Evolutionary conservation across 2,113 vertebrate species (phyloP).

Genomic region (Pipra filicauda): DNA sequence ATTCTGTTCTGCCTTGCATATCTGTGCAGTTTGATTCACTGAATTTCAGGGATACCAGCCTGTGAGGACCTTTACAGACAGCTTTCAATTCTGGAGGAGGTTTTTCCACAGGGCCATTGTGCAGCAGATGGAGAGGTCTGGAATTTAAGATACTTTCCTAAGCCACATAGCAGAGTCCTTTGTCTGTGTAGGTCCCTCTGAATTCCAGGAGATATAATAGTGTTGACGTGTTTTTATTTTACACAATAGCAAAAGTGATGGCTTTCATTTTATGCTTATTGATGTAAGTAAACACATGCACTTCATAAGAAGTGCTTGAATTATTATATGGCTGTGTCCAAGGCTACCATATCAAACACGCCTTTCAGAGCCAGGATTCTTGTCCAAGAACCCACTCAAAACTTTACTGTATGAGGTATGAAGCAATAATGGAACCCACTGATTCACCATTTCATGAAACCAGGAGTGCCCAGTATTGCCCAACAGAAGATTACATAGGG

Average conservation of each 20-base stretch:
- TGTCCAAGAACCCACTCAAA: constrained; percentile 44
- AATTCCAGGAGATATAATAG: background rate
- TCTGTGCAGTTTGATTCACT: background rate
- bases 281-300: background rate
- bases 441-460: constrained; percentile 47
- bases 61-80: background rate
- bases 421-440: constrained; percentile 49
- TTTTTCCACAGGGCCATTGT: background rate
- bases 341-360: background rate
- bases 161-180: background rate
- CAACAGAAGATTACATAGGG: constrained; percentile 27
- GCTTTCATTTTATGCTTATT: background rate
- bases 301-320: background rate
- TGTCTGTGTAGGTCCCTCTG: background rate
- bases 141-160: background rate
- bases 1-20: background rate
- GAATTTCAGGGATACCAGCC: background rate
- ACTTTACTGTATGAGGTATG: constrained; percentile 31
- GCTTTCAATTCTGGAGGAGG: background rate
- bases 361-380: background rate
- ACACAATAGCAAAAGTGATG: background rate
- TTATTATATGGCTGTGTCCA: background rate
- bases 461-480: constrained; percentile 58
- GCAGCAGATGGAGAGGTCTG: background rate
- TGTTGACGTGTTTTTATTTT: background rate